Percentiles rank a stretch among this genome's conserved stretches.
Conservation (phyloP, 2,888 invertebrate species). For the Dioctria rufipes region DNA sequence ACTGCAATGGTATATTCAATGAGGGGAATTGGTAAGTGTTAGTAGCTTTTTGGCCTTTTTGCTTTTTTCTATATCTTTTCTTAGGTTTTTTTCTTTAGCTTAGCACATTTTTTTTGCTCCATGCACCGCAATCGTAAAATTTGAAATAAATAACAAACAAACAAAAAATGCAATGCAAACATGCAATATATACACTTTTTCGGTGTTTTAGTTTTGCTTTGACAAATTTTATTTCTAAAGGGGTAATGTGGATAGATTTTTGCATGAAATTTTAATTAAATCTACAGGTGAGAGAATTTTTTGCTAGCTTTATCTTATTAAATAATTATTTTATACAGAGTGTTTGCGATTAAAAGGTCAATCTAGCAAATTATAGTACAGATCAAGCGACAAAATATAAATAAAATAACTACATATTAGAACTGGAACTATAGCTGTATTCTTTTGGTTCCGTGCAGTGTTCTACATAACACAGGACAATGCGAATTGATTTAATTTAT, state of each 20-base stretch:
- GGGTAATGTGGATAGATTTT: constrained; percentile 26
- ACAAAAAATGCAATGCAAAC: neutral
- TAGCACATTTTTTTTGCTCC: constrained; percentile 57
- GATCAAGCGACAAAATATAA: too few relatives aligned
- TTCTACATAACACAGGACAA: too few relatives aligned
- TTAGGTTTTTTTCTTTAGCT: constrained; percentile 57
- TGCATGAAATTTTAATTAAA: constrained; percentile 12
- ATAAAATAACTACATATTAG: too few relatives aligned
- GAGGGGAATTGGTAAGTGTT: constrained; percentile 72
- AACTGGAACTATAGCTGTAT: too few relatives aligned
- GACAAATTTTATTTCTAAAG: constrained; percentile 13
- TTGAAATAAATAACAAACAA: neutral
- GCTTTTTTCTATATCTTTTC: constrained; percentile 62
- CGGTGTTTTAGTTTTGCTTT: constrained; percentile 24
- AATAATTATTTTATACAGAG: too few relatives aligned
- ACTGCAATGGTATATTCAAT: constrained; percentile 86
- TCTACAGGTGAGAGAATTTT: constrained; percentile 42
- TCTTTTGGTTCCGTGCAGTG: too few relatives aligned
- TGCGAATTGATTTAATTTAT: too few relatives aligned
- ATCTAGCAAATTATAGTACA: too few relatives aligned
- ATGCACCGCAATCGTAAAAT: constrained; percentile 35
- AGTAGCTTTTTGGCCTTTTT: constrained; percentile 66
- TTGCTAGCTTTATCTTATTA: neutral
- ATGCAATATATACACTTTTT: neutral
- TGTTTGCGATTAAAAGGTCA: too few relatives aligned